Percentiles rank a stretch among this genome's conserved stretches.
phyloP scores from a whole-genome alignment of 1,140 invertebrate genomes.

The Drosophila bifasciata region DNA sequence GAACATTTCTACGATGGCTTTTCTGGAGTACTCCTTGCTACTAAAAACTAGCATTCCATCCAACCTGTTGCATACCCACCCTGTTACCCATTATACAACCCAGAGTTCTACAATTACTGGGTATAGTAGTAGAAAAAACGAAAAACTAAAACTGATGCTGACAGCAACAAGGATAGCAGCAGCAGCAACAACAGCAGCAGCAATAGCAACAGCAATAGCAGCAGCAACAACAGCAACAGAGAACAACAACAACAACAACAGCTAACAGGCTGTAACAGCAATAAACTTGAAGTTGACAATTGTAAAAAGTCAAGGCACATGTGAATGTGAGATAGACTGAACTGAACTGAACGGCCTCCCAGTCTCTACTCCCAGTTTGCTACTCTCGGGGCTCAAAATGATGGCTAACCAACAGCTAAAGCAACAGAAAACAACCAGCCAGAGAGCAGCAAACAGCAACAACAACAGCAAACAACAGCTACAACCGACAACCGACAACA shows the following conservation, averaged over 20 bases:
- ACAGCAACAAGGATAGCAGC: constrained; percentile 60
- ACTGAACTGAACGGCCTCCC: constrained; percentile 5
- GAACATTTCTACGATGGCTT: too few relatives aligned
- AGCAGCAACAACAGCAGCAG: constrained; percentile 30
- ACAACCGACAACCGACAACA: constrained; percentile 32
- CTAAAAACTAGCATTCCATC: too few relatives aligned
- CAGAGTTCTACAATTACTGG: too few relatives aligned
- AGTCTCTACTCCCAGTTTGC: too few relatives aligned
- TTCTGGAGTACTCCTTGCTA: too few relatives aligned
- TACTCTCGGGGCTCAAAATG: too few relatives aligned
- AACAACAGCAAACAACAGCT: constrained; percentile 29
- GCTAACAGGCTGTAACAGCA: constrained; percentile 21
- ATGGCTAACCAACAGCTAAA: too few relatives aligned
- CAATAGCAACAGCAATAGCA: constrained; percentile 56
- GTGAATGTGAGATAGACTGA: constrained; percentile 51
- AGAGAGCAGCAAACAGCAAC: constrained; percentile 22
- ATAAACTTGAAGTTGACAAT: constrained; percentile 78
- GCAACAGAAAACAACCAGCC: neutral
- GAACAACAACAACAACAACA: constrained; percentile 21
- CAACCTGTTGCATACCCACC: too few relatives aligned
- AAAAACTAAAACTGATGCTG: constrained; percentile 60
- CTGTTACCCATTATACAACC: too few relatives aligned
- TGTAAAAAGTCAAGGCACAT: constrained; percentile 60
- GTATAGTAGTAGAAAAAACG: neutral
- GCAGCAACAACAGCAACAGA: constrained; percentile 3